A percentile compares a stretch with the other conserved stretches of the same genome.
Conservation (phyloP, 2,797 vertebrate species). For the Poliocrania exsul region DNA sequence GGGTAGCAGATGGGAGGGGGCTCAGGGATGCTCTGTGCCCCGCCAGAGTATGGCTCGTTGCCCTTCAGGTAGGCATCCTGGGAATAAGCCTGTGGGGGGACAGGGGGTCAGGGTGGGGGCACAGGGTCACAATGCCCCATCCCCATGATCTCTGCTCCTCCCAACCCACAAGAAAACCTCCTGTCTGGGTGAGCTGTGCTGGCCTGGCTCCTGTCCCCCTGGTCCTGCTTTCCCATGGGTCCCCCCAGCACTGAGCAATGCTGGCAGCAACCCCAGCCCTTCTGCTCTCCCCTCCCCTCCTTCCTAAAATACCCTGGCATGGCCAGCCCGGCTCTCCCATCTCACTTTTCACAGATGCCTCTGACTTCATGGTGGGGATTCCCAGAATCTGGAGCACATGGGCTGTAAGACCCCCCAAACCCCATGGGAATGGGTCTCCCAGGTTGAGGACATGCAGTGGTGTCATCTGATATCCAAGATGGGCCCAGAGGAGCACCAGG, state of each 20-base stretch:
- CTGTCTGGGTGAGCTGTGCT: rapidly evolving
- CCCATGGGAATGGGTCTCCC: rapidly evolving
- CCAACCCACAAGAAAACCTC: not conserved
- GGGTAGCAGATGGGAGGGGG: conserved; percentile 92
- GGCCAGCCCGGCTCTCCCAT: not conserved
- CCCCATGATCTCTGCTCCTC: not conserved
- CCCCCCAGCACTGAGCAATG: rapidly evolving
- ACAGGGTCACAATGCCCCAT: too few species aligned
- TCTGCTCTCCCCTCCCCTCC: not conserved
- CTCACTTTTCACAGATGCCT: not conserved
- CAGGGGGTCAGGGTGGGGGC: not conserved
- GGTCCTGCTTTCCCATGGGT: rapidly evolving
- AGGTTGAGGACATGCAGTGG: not conserved
- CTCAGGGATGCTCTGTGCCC: conserved; percentile 90
- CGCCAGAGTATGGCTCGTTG: conserved; percentile 90
- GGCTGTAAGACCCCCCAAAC: not conserved
- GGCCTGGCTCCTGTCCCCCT: too few species aligned
- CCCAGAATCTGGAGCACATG: rapidly evolving
- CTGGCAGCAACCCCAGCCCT: too few species aligned
- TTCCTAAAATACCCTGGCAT: not conserved
- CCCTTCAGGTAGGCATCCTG: conserved; percentile 97
- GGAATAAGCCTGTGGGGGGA: conserved; percentile 86
- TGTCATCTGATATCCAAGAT: rapidly evolving
- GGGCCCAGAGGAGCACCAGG: rapidly evolving
- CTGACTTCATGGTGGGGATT: rapidly evolving